These are phyloP conservation scores for Lonchura striata DNA, from an alignment of 2,113 vertebrate species.

Conservation along the genomic window DNA sequence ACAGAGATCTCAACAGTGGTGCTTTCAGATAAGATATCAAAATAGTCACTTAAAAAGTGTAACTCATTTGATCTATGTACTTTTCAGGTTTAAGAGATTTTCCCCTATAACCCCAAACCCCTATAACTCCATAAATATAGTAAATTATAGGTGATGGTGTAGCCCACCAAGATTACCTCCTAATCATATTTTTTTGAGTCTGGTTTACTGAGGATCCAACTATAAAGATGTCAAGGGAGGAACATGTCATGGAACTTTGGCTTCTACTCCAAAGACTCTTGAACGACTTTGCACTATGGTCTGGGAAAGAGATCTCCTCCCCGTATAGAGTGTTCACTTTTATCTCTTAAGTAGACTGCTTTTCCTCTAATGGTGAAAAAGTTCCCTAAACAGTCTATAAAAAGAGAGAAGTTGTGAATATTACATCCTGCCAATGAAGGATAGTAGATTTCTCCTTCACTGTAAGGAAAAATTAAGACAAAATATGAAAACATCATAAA, in stretches of 20 bases:
- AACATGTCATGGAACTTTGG: background rate
- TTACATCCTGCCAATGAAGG: background rate
- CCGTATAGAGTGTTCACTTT: background rate
- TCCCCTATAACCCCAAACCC: background rate
- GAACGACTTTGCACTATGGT: background rate
- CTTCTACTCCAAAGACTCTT: background rate
- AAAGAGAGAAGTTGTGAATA: background rate
- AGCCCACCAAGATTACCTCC: background rate
- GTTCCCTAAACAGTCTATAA: background rate
- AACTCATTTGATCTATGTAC: background rate
- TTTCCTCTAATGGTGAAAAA: background rate
- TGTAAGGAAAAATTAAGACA: background rate
- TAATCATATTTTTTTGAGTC: background rate
- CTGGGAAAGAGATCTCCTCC: background rate
- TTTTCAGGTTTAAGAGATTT: background rate
- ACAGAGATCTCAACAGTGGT: background rate
- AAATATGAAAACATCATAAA: background rate
- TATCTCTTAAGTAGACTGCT: background rate
- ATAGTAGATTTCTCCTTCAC: background rate
- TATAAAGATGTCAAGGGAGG: background rate
- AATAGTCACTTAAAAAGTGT: background rate
- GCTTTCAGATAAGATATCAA: background rate
- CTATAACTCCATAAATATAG: background rate
- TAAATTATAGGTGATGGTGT: background rate
- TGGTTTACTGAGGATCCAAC: background rate